A percentile compares a stretch with the other conserved stretches of the same genome.
phyloP scores from a whole-genome alignment of 2,797 vertebrate species.

The Bufotes viridis region DNA sequence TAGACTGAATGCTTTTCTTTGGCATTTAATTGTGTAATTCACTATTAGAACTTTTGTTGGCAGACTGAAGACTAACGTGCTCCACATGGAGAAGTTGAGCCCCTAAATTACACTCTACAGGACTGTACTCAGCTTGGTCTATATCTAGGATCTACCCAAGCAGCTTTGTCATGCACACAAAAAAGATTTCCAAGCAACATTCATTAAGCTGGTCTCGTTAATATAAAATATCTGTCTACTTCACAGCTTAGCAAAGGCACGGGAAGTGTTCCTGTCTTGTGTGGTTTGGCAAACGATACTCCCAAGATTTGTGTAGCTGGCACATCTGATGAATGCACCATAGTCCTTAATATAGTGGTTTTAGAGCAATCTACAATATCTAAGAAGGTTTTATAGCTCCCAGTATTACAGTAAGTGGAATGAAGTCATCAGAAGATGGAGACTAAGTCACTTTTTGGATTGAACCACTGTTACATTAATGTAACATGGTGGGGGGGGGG shows the following conservation, averaged over 20 bases:
- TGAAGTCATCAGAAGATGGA: slow-evolving; percentile 62
- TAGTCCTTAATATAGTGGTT: slow-evolving; percentile 48
- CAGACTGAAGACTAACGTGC: not conserved
- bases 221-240: slow-evolving; percentile 30
- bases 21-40: not conserved
- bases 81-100: not conserved
- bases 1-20: too few species aligned
- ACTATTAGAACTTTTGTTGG: not conserved
- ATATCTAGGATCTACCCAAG: slow-evolving; percentile 28
- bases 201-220: not conserved
- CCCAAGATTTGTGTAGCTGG: slow-evolving; percentile 26
- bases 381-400: slow-evolving; percentile 14
- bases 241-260: slow-evolving; percentile 49
- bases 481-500: not conserved
- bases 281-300: not conserved
- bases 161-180: slow-evolving; percentile 9
- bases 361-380: slow-evolving; percentile 1
- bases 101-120: not conserved
- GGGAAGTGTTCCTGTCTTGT: slow-evolving; percentile 19
- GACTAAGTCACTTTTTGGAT: slow-evolving; percentile 53
- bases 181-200: slow-evolving; percentile 1
- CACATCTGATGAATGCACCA: slow-evolving; percentile 30
- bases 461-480: slow-evolving; percentile 18
- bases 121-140: not conserved
- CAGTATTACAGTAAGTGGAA: slow-evolving; percentile 67